phyloP scores from a whole-genome alignment of 2,797 vertebrate species.

The Bovichtus variegatus region DNA sequence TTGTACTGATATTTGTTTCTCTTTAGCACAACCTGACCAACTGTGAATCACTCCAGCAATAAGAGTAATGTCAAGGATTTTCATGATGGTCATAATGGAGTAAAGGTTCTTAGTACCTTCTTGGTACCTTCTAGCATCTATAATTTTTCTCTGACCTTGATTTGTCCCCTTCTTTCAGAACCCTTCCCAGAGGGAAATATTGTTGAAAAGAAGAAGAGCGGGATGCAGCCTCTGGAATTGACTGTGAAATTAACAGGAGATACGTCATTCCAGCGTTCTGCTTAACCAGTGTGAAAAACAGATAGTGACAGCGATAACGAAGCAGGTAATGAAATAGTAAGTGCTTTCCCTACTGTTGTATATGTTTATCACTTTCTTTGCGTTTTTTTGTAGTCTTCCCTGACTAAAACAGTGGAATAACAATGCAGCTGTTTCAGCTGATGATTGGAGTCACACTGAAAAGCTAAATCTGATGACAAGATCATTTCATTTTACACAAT shows the following conservation, averaged over 20 bases:
- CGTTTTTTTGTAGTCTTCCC: neutral
- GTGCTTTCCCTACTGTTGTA: constrained; percentile 13
- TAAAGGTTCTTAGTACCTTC: too few relatives aligned
- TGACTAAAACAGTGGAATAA: neutral
- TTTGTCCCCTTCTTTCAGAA: constrained; percentile 65
- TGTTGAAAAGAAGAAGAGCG: constrained; percentile 39
- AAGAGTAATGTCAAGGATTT: constrained; percentile 37
- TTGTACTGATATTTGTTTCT: constrained; percentile 12
- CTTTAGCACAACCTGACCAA: constrained; percentile 6
- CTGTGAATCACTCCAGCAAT: constrained; percentile 28
- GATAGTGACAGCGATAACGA: constrained; percentile 74
- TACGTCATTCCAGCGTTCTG: constrained; percentile 42
- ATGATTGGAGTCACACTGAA: neutral
- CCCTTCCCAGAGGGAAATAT: constrained; percentile 69
- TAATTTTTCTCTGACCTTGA: constrained; percentile 74
- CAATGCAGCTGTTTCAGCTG: neutral
- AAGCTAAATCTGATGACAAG: constrained; percentile 1
- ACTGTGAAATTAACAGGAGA: constrained; percentile 68
- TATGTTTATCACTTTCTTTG: constrained; percentile 22
- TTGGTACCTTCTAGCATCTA: constrained; percentile 42
- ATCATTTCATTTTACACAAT: constrained; percentile 21
- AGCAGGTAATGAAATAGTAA: constrained; percentile 57
- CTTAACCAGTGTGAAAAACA: constrained; percentile 71
- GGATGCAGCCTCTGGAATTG: constrained; percentile 55
- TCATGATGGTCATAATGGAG: constrained; percentile 50